phyloP scores from a whole-genome alignment of 2,113 vertebrate genomes.

The Callipepla squamata region DNA sequence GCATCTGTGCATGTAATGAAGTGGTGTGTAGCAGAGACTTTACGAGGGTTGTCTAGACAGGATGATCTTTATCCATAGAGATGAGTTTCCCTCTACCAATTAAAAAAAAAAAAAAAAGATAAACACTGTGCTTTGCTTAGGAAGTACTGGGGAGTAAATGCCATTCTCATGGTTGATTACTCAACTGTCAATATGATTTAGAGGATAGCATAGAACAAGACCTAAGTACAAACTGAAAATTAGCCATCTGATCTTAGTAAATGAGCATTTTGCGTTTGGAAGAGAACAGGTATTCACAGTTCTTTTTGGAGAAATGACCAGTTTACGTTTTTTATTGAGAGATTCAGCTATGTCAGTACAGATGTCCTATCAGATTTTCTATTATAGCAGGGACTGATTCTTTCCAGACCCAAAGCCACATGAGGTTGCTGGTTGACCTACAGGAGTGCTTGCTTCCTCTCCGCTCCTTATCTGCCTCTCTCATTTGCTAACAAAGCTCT shows the following conservation, averaged over 20 bases:
- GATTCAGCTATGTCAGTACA: not conserved
- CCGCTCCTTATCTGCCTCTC: not conserved
- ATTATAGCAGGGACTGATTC: accelerated
- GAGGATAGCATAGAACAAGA: not conserved
- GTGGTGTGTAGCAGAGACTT: not conserved
- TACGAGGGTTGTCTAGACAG: not conserved
- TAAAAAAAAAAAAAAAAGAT: not conserved
- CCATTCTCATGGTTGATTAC: not conserved
- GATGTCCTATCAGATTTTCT: not conserved
- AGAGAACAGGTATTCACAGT: not conserved
- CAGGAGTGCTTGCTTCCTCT: not conserved
- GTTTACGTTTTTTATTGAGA: not conserved
- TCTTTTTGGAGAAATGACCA: not conserved
- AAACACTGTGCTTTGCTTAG: not conserved
- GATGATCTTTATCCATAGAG: not conserved
- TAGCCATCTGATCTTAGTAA: not conserved
- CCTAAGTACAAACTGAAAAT: not conserved
- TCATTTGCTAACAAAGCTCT: not conserved
- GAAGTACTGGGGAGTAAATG: not conserved
- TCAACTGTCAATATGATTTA: conserved; percentile 17
- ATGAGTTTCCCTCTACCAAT: conserved; percentile 18
- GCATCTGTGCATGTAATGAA: not conserved
- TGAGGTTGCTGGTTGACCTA: accelerated
- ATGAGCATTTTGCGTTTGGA: not conserved
- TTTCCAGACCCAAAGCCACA: not conserved